Evolutionary conservation across 2,113 vertebrate species (phyloP), one percentile per base, ranked within the genome.

Genomic region (Mus spicilegus): DNA sequence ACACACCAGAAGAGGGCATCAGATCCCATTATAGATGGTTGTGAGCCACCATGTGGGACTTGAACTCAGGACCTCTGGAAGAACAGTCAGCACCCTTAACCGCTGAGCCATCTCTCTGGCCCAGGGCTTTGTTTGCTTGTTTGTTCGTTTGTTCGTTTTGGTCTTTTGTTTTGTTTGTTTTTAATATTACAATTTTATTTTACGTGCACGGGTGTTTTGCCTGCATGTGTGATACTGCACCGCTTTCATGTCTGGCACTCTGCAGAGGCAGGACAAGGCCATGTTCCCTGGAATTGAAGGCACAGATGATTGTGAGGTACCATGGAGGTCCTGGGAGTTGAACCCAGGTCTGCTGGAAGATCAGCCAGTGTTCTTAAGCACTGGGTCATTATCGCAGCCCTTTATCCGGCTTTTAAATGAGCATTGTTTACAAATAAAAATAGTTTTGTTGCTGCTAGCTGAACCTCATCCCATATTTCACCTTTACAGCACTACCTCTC

Each of bases 351-450:
- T 7, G 30, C 58, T 65, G 58, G 39, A 85, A 63, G 51, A 85
- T 46, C 81, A 76, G 73, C 22, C 73, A 30, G 51, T n/a, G 78
- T 81, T 81, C 78, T 81, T 84, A 63, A 63, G 24, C n/a, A 46
- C 58, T 84, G 58, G 28, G n/a, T 4, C n/a, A 11, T 65, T 14
- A 46, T 19, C 26, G 8, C 14, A 16, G 13, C 5, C 39, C 14
- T 14, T 91, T 13, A 46, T 42, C 75, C n/a, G 77, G 17, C 85
- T 96, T 96, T 75, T 58, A 22, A 78, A 94, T 75, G 36, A 93
- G 51, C 9, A 77, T 3, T 91, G 36, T 46, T 65, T 94, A 28
- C 24, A 93, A 72, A 89, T 88, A 72, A 75, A 24, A 51, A 56
- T 28, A 75, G 46, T 86, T 94, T 72, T 88, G n/a, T 67, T 95